Conservation (phyloP, 1,140 invertebrate species). For the Hetaerina americana region DNA sequence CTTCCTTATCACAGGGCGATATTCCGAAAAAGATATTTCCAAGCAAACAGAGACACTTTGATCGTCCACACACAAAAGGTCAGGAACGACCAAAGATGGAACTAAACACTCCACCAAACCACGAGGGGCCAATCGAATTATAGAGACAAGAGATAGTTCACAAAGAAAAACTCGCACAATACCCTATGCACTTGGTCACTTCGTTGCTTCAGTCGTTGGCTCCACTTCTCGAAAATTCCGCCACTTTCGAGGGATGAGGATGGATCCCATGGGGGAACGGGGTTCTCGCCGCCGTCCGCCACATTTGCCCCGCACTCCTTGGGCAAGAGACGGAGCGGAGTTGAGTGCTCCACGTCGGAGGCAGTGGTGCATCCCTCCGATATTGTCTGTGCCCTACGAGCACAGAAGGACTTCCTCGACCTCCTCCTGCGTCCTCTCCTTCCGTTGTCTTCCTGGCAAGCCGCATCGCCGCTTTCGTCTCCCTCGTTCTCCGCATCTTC, state of each 20-base stretch:
- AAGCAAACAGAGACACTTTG: too few relatives aligned
- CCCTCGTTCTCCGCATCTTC: background rate
- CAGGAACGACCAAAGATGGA: too few relatives aligned
- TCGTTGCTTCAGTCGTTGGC: slow-evolving; percentile 36
- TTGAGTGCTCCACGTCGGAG: background rate
- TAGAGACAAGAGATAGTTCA: too few relatives aligned
- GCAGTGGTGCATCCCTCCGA: background rate
- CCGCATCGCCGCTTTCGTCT: background rate
- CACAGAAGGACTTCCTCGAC: background rate
- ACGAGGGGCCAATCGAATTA: too few relatives aligned
- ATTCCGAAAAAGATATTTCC: too few relatives aligned
- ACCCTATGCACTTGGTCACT: slow-evolving; percentile 45
- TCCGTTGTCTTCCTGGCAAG: background rate
- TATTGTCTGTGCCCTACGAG: background rate
- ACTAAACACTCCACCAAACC: too few relatives aligned
- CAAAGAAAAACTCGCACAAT: slow-evolving; percentile 18
- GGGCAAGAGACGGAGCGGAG: background rate
- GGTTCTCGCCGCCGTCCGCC: background rate
- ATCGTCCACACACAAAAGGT: too few relatives aligned
- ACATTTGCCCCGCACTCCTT: background rate
- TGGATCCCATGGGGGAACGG: background rate
- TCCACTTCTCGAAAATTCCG: slow-evolving; percentile 41
- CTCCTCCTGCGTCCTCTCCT: background rate
- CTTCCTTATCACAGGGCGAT: too few relatives aligned
- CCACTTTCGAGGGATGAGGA: background rate